A percentile compares a stretch with the other conserved stretches of the same genome.
Conservation (phyloP, 2,888 invertebrate species). For the Mimachlamys varia region DNA sequence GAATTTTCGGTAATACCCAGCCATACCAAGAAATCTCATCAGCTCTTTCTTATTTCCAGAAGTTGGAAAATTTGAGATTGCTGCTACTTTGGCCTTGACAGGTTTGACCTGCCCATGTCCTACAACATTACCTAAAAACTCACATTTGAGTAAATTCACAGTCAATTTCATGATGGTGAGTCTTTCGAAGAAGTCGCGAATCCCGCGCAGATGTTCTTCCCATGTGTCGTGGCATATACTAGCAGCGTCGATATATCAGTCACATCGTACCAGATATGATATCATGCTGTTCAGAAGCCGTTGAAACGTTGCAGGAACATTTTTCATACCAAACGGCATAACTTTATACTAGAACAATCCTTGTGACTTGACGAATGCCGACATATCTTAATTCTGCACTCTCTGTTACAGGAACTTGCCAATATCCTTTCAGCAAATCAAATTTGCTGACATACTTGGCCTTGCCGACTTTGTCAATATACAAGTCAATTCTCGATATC, state of each 20-base stretch:
- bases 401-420: conserved; percentile 57
- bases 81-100: conserved; percentile 48
- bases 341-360: conserved; percentile 59
- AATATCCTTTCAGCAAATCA: conserved; percentile 58
- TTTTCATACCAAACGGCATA: conserved; percentile 63
- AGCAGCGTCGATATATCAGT: conserved; percentile 57
- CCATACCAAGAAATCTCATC: conserved; percentile 55
- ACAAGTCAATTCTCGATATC: conserved; percentile 62
- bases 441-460: conserved; percentile 61
- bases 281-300: conserved; percentile 52
- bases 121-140: conserved; percentile 58
- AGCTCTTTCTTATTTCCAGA: conserved; percentile 52
- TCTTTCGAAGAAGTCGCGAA: conserved; percentile 43
- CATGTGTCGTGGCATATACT: conserved; percentile 45
- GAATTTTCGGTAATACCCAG: conserved; percentile 54
- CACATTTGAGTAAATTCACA: conserved; percentile 46
- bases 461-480: conserved; percentile 61
- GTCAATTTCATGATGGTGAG: conserved; percentile 42
- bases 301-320: conserved; percentile 56
- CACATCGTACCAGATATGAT: conserved; percentile 44
- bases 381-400: conserved; percentile 59
- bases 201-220: conserved; percentile 44
- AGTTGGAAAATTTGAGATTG: conserved; percentile 50
- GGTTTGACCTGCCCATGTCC: conserved; percentile 57
- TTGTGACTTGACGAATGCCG: conserved; percentile 57